phyloP scores from a whole-genome alignment of 2,888 invertebrate species.

The Tuta absoluta region DNA sequence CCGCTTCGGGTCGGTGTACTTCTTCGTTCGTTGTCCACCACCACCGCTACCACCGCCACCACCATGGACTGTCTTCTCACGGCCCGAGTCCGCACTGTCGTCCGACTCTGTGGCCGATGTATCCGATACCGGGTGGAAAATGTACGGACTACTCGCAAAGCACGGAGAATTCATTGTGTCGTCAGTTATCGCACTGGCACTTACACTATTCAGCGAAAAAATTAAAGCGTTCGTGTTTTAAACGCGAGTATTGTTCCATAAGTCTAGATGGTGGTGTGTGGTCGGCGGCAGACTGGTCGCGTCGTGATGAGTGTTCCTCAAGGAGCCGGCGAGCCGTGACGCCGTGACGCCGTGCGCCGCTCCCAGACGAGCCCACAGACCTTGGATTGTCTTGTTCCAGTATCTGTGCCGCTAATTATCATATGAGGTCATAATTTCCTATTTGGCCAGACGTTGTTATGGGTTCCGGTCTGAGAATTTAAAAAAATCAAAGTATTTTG shows the following conservation, averaged over 20 bases:
- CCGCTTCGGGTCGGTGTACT: slow-evolving; percentile 72
- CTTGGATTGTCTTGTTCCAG: slow-evolving; percentile 62
- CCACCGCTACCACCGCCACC: slow-evolving; percentile 48
- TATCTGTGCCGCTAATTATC: slow-evolving; percentile 48
- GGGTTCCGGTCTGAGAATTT: slow-evolving; percentile 1
- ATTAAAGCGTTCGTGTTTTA: slow-evolving; percentile 21
- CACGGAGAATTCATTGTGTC: slow-evolving; percentile 68
- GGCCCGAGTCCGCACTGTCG: slow-evolving; percentile 68
- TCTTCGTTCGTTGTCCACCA: slow-evolving; percentile 64
- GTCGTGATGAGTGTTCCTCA: slow-evolving; percentile 50
- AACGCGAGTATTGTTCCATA: slow-evolving; percentile 47
- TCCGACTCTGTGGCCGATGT: slow-evolving; percentile 75
- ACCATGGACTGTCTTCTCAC: slow-evolving; percentile 56
- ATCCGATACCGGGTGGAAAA: slow-evolving; percentile 73
- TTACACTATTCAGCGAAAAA: neutral
- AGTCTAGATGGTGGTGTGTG: slow-evolving; percentile 58
- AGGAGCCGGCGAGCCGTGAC: slow-evolving; percentile 56
- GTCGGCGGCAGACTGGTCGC: slow-evolving; percentile 61
- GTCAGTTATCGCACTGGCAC: slow-evolving; percentile 9
- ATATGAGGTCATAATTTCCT: slow-evolving; percentile 32
- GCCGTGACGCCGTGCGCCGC: no score
- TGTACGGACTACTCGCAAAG: slow-evolving; percentile 66
- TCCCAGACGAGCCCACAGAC: slow-evolving; percentile 66
- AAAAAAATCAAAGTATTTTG: no score
- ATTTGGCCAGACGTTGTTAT: slow-evolving; percentile 3